These are phyloP conservation scores for Nycticryphes semicollaris DNA, from an alignment of 2,113 vertebrate species.

Conservation along the genomic window DNA sequence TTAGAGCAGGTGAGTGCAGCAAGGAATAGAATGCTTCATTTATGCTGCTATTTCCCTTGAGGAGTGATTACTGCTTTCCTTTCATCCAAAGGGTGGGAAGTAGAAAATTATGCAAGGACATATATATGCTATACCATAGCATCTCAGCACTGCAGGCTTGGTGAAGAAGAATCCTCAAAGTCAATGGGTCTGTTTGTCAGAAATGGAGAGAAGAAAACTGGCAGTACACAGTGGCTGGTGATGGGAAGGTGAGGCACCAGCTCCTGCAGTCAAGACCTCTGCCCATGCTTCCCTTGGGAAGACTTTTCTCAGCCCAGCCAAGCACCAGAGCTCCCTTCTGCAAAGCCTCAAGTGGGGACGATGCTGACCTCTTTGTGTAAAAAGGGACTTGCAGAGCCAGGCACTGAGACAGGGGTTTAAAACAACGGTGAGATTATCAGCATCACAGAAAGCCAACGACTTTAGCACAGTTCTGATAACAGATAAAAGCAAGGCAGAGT, in stretches of 20 bases:
- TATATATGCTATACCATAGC: neutral
- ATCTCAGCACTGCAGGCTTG: neutral
- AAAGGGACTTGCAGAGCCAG: neutral
- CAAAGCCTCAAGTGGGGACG: neutral
- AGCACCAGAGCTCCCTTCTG: neutral
- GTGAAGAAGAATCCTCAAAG: neutral
- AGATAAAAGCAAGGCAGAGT: neutral
- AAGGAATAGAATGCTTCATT: neutral
- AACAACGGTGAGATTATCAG: neutral
- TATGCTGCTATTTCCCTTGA: neutral
- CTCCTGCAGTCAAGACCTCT: neutral
- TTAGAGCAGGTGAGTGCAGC: neutral
- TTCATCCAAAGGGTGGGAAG: neutral
- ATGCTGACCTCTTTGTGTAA: neutral
- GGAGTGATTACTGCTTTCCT: neutral
- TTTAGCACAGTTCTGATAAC: neutral
- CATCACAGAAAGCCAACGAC: fast-evolving
- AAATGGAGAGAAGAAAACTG: neutral
- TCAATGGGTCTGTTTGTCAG: neutral
- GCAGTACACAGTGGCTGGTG: neutral
- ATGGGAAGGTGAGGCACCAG: neutral
- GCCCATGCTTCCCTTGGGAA: neutral
- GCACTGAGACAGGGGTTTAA: neutral
- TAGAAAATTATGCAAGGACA: neutral
- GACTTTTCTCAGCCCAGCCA: neutral